These are phyloP conservation scores for Octodonta nipae DNA, from an alignment of 2,888 invertebrate genomes.

Conservation along the genomic window DNA sequence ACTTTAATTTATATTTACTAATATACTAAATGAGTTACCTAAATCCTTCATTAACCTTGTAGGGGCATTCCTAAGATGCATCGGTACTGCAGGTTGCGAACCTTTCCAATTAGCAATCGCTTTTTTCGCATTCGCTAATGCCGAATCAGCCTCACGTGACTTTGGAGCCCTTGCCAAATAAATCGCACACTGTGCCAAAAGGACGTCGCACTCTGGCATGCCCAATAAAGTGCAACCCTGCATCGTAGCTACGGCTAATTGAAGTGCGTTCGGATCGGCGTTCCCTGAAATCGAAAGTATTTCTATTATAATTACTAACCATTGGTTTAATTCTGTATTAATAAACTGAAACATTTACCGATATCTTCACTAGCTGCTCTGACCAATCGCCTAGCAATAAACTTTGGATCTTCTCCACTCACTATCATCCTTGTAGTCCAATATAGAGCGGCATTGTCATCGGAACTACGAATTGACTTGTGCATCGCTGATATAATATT, in stretches of 20 bases:
- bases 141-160: conserved; percentile 46
- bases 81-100: conserved; percentile 57
- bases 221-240: conserved; percentile 69
- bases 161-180: conserved; percentile 63
- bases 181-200: conserved; percentile 63
- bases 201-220: conserved; percentile 68
- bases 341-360: conserved; percentile 44
- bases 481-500: conserved; percentile 71
- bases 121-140: conserved; percentile 43
- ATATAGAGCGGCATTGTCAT: conserved; percentile 68
- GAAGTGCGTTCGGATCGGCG: conserved; percentile 50
- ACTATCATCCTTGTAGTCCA: conserved; percentile 69
- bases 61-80: conserved; percentile 69
- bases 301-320: no score
- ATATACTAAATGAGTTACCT: no score
- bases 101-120: conserved; percentile 50
- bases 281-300: no score
- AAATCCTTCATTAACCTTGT: conserved; percentile 63
- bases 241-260: conserved; percentile 58
- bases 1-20: no score
- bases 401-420: conserved; percentile 69
- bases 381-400: conserved; percentile 61
- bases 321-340: not conserved
- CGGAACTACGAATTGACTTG: conserved; percentile 68
- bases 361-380: conserved; percentile 67